A percentile compares a stretch with the other conserved stretches of the same genome.
These are phyloP conservation scores for Coracopsis vasa DNA, from an alignment of 2,113 vertebrate genomes.

Conservation along the genomic window DNA sequence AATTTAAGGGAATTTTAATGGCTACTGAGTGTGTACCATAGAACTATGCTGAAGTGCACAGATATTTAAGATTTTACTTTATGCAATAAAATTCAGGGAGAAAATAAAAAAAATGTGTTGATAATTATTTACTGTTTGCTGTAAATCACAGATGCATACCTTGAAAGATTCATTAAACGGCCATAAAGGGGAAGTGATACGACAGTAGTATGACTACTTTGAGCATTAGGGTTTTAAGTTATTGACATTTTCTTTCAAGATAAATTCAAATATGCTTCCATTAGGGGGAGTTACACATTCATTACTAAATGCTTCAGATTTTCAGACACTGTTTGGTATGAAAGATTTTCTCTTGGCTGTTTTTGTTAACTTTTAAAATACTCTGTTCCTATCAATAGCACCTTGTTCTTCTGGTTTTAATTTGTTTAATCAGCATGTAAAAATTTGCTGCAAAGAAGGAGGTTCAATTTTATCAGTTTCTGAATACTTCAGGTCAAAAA, in stretches of 20 bases:
- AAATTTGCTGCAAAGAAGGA: neutral
- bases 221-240: neutral
- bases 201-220: neutral
- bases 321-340: neutral
- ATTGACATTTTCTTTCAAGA: neutral
- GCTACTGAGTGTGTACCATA: neutral
- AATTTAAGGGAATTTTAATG: constrained; percentile 39
- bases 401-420: neutral
- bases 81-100: neutral
- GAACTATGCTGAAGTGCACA: neutral
- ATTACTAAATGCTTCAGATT: constrained; percentile 11
- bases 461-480: neutral
- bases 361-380: neutral
- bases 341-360: constrained; percentile 3
- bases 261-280: constrained; percentile 59
- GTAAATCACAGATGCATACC: neutral
- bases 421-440: neutral
- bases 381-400: neutral
- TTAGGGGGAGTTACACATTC: constrained; percentile 61
- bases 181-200: neutral
- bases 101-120: neutral
- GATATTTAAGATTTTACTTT: neutral
- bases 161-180: neutral
- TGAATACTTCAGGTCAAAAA: neutral
- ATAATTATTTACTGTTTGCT: neutral